phyloP scores from a whole-genome alignment of 2,888 invertebrate genomes.

The Tromatobia lineatoria region DNA sequence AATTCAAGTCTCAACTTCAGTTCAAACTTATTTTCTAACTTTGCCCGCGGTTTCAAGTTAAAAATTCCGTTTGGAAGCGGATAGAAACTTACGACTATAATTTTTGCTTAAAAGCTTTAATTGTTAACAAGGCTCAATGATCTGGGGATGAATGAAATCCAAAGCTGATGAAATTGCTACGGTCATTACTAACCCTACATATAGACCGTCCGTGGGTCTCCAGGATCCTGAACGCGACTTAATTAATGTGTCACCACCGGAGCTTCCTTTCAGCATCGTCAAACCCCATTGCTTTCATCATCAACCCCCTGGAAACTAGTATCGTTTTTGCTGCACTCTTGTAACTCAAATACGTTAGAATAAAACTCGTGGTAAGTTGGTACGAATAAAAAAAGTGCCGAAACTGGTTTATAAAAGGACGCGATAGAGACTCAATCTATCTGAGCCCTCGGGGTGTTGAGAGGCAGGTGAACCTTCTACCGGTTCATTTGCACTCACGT shows the following conservation, averaged over 20 bases:
- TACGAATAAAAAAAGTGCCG: constrained; percentile 33
- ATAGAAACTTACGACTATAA: not conserved
- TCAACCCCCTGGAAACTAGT: constrained; percentile 34
- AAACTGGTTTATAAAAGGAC: constrained; percentile 65
- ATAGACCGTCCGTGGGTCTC: constrained; percentile 25
- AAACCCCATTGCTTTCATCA: constrained; percentile 17
- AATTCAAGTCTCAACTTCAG: not conserved
- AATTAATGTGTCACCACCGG: constrained; percentile 49
- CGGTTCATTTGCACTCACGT: constrained; percentile 1
- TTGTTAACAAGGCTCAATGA: not conserved
- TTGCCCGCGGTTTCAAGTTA: not conserved
- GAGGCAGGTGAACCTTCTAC: constrained; percentile 54
- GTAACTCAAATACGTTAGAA: not conserved
- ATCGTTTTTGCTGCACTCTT: constrained; percentile 43
- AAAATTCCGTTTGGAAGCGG: not conserved
- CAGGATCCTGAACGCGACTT: constrained; percentile 15
- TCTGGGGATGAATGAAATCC: not conserved
- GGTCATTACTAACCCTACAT: not conserved
- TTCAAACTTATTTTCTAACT: not conserved
- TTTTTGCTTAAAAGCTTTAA: not conserved
- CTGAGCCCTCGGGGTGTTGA: constrained; percentile 53
- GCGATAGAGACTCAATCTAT: constrained; percentile 40
- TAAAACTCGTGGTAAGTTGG: constrained; percentile 1
- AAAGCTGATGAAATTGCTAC: not conserved
- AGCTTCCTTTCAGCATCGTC: constrained; percentile 46